These are phyloP conservation scores for Chloropsis cyanopogon DNA, from an alignment of 2,113 vertebrate species.

Conservation along the genomic window DNA sequence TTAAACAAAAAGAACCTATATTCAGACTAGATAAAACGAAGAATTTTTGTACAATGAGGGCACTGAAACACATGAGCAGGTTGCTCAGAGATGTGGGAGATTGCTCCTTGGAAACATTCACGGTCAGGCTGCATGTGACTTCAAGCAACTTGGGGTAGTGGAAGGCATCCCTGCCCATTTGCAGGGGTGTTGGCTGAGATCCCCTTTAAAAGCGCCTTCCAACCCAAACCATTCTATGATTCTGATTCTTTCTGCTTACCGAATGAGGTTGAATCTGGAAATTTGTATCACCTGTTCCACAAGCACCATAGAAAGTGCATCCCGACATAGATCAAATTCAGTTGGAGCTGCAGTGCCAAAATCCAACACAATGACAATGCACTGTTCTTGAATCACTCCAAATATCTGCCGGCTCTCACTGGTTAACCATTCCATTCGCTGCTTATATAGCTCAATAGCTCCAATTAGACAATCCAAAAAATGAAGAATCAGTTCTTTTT, in stretches of 20 bases:
- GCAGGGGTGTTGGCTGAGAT: not conserved
- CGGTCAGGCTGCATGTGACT: not conserved
- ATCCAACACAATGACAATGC: slow-evolving; percentile 73
- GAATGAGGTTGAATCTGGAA: slow-evolving; percentile 76
- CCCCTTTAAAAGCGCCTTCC: not conserved
- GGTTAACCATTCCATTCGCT: slow-evolving; percentile 79
- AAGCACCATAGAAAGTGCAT: slow-evolving; percentile 73
- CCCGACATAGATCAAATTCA: slow-evolving; percentile 65
- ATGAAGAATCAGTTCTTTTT: slow-evolving; percentile 69
- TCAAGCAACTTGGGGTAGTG: not conserved
- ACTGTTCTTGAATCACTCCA: slow-evolving; percentile 79
- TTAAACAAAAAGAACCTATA: not conserved
- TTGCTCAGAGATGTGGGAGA: not conserved
- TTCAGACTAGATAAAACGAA: not conserved
- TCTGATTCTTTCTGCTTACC: slow-evolving; percentile 66
- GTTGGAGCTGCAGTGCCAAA: slow-evolving; percentile 21
- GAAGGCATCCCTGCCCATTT: not conserved
- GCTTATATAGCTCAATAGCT: slow-evolving; percentile 66
- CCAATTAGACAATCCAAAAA: slow-evolving; percentile 62
- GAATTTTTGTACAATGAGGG: not conserved
- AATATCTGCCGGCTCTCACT: slow-evolving; percentile 78
- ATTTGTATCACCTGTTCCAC: slow-evolving; percentile 76
- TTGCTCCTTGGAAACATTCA: not conserved
- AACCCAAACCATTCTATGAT: not conserved
- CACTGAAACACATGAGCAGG: not conserved